A percentile compares a stretch with the other conserved stretches of the same genome.
These are phyloP conservation scores for Neofelis nebulosa DNA, from an alignment of 2,113 vertebrate genomes.

Conservation along the genomic window DNA sequence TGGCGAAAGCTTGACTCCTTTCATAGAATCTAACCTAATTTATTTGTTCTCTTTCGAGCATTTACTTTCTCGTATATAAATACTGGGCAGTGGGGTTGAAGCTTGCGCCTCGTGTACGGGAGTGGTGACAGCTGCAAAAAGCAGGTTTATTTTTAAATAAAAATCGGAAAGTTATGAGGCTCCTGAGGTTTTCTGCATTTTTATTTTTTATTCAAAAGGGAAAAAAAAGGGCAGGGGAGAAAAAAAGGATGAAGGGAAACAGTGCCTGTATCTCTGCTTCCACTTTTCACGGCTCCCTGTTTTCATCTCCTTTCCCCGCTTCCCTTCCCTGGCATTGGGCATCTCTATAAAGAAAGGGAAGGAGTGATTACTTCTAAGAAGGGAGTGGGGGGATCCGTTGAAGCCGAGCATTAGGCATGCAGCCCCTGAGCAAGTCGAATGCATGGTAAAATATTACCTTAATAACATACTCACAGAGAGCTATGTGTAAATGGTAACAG, in stretches of 20 bases:
- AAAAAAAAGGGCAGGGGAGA: not conserved
- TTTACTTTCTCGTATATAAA: conserved; percentile 70
- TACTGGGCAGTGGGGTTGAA: conserved; percentile 43
- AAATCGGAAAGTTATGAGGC: conserved; percentile 55
- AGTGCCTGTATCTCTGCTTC: not conserved
- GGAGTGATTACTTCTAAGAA: conserved; percentile 70
- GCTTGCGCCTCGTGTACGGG: not conserved
- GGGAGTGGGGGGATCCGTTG: conserved; percentile 57
- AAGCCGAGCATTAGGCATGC: conserved; percentile 28
- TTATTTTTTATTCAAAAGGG: conserved; percentile 59
- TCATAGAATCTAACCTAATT: conserved; percentile 51
- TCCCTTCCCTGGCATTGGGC: conserved; percentile 48
- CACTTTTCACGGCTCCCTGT: conserved; percentile 40
- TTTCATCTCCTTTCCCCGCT: not conserved
- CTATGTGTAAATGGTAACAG: conserved; percentile 65
- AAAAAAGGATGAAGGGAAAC: conserved; percentile 14
- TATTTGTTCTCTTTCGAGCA: conserved; percentile 67
- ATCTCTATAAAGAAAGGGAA: conserved; percentile 63
- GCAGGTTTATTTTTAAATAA: conserved; percentile 76
- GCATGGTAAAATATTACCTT: conserved; percentile 77
- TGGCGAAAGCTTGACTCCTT: conserved; percentile 41
- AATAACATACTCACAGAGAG: conserved; percentile 75
- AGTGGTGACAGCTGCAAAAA: not conserved
- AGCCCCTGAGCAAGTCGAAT: conserved; percentile 69
- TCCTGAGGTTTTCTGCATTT: conserved; percentile 74